phyloP scores from a whole-genome alignment of 2,797 vertebrate genomes.

The Anguilla marmorata region DNA sequence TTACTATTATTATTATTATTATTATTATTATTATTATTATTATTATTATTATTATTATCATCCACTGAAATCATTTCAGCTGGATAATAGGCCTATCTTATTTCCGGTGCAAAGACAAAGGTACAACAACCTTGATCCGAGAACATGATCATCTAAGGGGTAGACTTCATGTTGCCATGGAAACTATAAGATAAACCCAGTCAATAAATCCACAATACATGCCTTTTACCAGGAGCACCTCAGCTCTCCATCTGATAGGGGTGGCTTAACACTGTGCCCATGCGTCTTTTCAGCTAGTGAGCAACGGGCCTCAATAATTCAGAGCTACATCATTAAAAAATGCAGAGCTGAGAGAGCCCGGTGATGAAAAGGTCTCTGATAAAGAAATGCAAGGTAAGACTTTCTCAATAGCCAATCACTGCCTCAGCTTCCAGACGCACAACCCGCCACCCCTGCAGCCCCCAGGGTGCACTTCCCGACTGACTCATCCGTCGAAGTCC shows the following conservation, averaged over 20 bases:
- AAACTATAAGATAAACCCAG: slow-evolving; percentile 61
- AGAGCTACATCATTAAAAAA: slow-evolving; percentile 2
- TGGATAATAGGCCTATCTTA: not conserved
- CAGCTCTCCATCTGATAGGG: slow-evolving; percentile 57
- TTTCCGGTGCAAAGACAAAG: not conserved
- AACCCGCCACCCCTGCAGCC: not conserved
- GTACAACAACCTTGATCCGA: slow-evolving; percentile 13
- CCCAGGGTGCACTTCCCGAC: not conserved
- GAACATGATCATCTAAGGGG: slow-evolving; percentile 46
- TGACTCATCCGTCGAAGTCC: not conserved
- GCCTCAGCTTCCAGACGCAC: not conserved
- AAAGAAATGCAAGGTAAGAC: slow-evolving; percentile 9
- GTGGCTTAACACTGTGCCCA: not conserved
- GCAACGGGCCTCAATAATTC: slow-evolving; percentile 21
- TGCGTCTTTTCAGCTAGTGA: not conserved
- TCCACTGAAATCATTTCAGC: not conserved
- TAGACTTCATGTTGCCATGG: slow-evolving; percentile 67
- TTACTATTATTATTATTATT: not conserved
- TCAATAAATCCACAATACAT: slow-evolving; percentile 59
- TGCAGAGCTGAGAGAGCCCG: not conserved
- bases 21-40: not conserved
- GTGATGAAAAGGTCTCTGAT: not conserved
- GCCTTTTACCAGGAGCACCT: slow-evolving; percentile 59
- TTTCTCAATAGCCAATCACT: not conserved
- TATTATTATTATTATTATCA: not conserved